Percentiles rank a stretch among this genome's conserved stretches.
These are phyloP conservation scores for Trachythela sp. DNA, from an alignment of 64 coral and sea anemone species.

Conservation along the genomic window DNA sequence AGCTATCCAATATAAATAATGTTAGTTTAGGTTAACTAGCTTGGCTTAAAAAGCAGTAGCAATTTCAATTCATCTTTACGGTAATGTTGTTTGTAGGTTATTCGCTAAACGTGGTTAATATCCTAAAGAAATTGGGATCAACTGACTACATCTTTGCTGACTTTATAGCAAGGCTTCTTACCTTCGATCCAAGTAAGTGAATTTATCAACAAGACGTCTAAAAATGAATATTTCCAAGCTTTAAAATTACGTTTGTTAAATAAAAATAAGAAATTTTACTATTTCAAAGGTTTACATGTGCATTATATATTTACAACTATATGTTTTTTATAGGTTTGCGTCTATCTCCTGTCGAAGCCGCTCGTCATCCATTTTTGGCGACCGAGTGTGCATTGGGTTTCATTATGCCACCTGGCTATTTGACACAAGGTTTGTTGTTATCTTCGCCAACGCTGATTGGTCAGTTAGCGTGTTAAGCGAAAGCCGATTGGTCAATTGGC, in stretches of 20 bases:
- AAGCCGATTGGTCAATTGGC: background rate
- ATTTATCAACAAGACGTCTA: background rate
- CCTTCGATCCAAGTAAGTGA: slow-evolving; percentile 2
- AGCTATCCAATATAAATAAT: too few relatives aligned
- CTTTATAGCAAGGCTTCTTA: background rate
- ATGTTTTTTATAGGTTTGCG: too few relatives aligned
- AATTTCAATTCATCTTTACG: too few relatives aligned
- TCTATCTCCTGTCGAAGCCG: slow-evolving; percentile 59
- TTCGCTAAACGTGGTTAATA: background rate
- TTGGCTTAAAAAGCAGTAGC: too few relatives aligned
- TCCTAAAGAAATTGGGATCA: background rate
- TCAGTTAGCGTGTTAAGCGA: background rate
- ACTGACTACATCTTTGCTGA: slow-evolving; percentile 16
- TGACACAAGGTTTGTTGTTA: background rate
- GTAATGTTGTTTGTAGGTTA: background rate
- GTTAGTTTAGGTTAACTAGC: too few relatives aligned
- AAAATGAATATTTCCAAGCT: too few relatives aligned
- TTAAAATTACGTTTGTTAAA: too few relatives aligned
- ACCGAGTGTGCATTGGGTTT: slow-evolving; percentile 45
- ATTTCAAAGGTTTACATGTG: too few relatives aligned
- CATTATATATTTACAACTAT: too few relatives aligned
- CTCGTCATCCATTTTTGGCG: slow-evolving; percentile 70
- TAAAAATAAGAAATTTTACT: too few relatives aligned
- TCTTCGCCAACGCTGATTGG: background rate
- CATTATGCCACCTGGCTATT: slow-evolving; percentile 26